Percentiles rank a stretch among this genome's conserved stretches.
Conservation (phyloP, 2,113 vertebrate genomes). For the Carettochelys insculpta region DNA sequence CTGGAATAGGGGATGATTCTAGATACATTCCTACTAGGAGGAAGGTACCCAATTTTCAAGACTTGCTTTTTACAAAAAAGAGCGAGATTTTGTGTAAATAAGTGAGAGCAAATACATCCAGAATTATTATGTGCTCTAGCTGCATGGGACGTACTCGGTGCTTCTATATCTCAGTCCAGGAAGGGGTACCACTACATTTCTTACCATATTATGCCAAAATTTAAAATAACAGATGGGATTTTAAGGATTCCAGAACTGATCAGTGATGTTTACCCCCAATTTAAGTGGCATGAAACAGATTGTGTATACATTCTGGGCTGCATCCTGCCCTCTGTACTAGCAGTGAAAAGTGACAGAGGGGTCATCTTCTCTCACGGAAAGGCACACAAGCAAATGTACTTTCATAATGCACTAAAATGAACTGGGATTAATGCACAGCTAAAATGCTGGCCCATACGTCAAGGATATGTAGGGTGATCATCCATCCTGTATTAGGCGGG, state of each 20-base stretch:
- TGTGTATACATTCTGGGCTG: conserved; percentile 31
- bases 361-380: neutral
- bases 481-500: no score
- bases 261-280: conserved; percentile 36
- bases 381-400: conserved; percentile 12
- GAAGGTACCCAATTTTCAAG: conserved; percentile 45
- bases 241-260: conserved; percentile 53
- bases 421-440: neutral
- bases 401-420: neutral
- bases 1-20: neutral
- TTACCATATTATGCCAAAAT: conserved; percentile 53
- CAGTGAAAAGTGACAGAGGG: neutral
- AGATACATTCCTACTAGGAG: conserved; percentile 39
- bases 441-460: neutral
- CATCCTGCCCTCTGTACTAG: conserved; percentile 42
- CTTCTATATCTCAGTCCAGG: conserved; percentile 53
- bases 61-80: conserved; percentile 54
- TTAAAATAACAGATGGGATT: conserved; percentile 67
- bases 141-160: conserved; percentile 58
- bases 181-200: conserved; percentile 63
- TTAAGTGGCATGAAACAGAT: conserved; percentile 66
- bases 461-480: neutral
- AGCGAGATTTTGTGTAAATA: conserved; percentile 53
- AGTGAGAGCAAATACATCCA: conserved; percentile 54
- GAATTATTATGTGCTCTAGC: conserved; percentile 53